These are phyloP conservation scores for Apodemus speciosus DNA, from an alignment of 2,113 vertebrate genomes.

Conservation along the genomic window DNA sequence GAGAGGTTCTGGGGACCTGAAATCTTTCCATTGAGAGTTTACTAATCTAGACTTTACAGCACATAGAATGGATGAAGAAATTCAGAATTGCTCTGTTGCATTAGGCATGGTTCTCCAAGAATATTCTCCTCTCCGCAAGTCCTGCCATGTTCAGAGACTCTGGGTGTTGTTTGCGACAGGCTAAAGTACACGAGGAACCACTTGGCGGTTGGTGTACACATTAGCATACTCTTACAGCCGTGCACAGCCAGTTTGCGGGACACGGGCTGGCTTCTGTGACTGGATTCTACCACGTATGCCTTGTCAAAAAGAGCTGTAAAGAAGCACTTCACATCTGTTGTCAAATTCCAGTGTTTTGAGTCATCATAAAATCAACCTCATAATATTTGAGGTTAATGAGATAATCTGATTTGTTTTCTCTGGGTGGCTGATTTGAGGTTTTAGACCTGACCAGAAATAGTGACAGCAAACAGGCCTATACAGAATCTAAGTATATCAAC, in stretches of 20 bases:
- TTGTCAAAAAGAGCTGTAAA: not conserved
- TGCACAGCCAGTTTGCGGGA: not conserved
- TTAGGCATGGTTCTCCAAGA: not conserved
- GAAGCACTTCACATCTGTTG: not conserved
- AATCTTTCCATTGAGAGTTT: slow-evolving; percentile 87
- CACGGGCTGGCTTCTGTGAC: not conserved
- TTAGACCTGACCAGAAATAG: slow-evolving; percentile 86
- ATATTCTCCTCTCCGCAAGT: not conserved
- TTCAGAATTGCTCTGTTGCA: not conserved
- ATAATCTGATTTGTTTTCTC: not conserved
- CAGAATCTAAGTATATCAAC: slow-evolving; percentile 87
- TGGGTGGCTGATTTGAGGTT: slow-evolving; percentile 77
- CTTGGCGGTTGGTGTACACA: not conserved
- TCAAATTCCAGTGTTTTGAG: not conserved
- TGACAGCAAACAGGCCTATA: slow-evolving; percentile 88
- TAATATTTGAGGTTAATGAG: not conserved
- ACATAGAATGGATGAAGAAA: not conserved
- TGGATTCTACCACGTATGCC: not conserved
- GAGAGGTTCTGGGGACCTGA: slow-evolving; percentile 91
- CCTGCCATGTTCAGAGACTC: not conserved
- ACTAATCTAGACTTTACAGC: not conserved
- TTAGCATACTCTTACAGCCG: no score
- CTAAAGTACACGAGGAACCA: not conserved
- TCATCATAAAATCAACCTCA: not conserved
- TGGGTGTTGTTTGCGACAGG: not conserved